A percentile compares a stretch with the other conserved stretches of the same genome.
These are phyloP conservation scores for Peromyscus maniculatus DNA, from an alignment of 2,113 vertebrate genomes.

Conservation along the genomic window DNA sequence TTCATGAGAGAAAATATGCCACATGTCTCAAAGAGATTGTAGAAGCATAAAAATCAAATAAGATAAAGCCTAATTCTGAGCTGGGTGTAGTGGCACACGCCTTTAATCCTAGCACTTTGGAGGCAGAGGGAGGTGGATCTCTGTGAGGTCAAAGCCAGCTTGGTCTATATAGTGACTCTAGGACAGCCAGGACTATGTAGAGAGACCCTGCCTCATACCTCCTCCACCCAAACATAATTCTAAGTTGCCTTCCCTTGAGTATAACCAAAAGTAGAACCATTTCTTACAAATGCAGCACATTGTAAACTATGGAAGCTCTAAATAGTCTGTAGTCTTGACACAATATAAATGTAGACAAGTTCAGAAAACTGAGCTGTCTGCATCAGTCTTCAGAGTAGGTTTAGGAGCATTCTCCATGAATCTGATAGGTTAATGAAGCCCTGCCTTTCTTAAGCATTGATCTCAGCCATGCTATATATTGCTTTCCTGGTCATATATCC, in stretches of 20 bases:
- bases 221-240: not conserved
- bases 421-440: not conserved
- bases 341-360: not conserved
- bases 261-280: not conserved
- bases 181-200: not conserved
- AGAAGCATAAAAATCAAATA: conserved; percentile 47
- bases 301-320: not conserved
- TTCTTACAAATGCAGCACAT: conserved; percentile 4
- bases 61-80: conserved; percentile 34
- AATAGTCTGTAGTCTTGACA: not conserved
- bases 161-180: not conserved
- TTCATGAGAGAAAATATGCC: not conserved
- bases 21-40: conserved; percentile 17
- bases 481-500: not conserved
- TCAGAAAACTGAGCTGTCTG: conserved; percentile 29
- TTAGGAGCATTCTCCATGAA: not conserved
- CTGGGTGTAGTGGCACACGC: not conserved
- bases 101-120: not conserved
- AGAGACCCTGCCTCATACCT: not conserved
- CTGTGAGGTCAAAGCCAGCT: not conserved
- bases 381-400: not conserved
- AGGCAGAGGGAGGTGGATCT: not conserved
- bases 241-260: conserved; percentile 11
- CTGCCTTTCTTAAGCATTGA: not conserved
- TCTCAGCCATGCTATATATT: conserved; percentile 1